Percentiles rank a stretch among this genome's conserved stretches.
phyloP scores from a whole-genome alignment of 2,888 invertebrate species.

The Aphodius sticticus region DNA sequence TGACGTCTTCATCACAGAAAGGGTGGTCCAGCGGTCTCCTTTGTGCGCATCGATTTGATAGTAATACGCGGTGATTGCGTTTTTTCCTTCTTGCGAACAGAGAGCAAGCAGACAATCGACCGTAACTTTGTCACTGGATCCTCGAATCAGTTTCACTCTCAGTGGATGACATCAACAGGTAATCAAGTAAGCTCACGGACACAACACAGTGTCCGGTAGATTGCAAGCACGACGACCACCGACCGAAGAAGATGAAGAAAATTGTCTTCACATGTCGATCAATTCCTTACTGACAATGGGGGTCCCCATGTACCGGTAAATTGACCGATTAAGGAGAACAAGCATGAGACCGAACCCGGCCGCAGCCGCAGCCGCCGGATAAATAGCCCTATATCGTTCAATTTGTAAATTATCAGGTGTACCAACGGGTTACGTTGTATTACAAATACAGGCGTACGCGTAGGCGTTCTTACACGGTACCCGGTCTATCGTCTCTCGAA shows the following conservation, averaged over 20 bases:
- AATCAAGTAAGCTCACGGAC: background rate
- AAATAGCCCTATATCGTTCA: conserved; percentile 34
- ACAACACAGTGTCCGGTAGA: background rate
- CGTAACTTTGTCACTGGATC: background rate
- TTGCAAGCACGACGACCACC: background rate
- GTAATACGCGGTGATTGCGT: background rate
- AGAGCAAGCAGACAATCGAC: background rate
- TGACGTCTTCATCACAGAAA: background rate
- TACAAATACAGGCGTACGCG: conserved; percentile 25
- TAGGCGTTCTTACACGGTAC: conserved; percentile 23
- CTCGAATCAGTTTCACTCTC: background rate
- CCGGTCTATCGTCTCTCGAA: conserved; percentile 13
- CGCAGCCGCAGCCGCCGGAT: background rate
- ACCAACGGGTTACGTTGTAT: conserved; percentile 12
- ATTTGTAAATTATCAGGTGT: conserved; percentile 44
- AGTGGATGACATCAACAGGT: background rate
- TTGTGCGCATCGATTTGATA: background rate
- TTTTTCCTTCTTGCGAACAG: background rate
- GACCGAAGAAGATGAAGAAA: background rate
- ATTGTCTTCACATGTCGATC: background rate
- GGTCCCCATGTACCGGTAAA: background rate
- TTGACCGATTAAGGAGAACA: background rate
- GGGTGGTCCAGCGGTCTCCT: background rate
- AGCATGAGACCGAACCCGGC: background rate
- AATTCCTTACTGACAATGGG: background rate